phyloP scores from a whole-genome alignment of 1,140 invertebrate species.

The Drosophila bocki region DNA sequence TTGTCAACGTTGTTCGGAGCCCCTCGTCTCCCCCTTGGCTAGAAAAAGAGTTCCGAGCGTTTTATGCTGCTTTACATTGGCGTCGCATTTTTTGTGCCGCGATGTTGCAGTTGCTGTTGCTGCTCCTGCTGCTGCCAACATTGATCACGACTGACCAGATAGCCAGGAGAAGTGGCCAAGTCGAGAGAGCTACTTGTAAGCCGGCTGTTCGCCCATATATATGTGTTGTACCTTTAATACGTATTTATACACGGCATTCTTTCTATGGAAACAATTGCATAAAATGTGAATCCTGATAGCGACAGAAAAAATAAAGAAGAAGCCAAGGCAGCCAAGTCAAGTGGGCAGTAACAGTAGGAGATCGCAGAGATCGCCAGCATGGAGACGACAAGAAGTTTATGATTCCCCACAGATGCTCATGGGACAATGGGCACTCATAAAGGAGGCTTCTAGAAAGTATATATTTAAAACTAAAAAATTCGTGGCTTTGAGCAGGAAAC shows the following conservation, averaged over 20 bases:
- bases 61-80: constrained; percentile 80
- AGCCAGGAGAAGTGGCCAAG: constrained; percentile 47
- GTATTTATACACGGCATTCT: constrained; percentile 75
- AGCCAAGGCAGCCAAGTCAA: constrained; percentile 34
- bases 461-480: background rate
- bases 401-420: constrained; percentile 38
- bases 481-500: background rate
- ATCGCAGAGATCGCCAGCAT: constrained; percentile 12
- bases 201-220: constrained; percentile 39
- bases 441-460: constrained; percentile 18
- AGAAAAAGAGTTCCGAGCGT: constrained; percentile 48
- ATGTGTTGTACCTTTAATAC: constrained; percentile 7
- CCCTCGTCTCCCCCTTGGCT: constrained; percentile 5
- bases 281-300: constrained; percentile 82
- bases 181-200: constrained; percentile 64
- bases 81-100: constrained; percentile 68
- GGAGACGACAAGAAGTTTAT: constrained; percentile 30
- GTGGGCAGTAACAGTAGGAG: constrained; percentile 56
- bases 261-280: constrained; percentile 83
- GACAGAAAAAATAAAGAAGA: constrained; percentile 48
- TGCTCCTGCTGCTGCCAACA: constrained; percentile 53
- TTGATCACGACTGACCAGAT: constrained; percentile 79
- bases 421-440: constrained; percentile 43
- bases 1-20: constrained; percentile 65
- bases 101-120: constrained; percentile 31